A percentile compares a stretch with the other conserved stretches of the same genome.
These are phyloP conservation scores for Eumerus sabulonum DNA, from an alignment of 2,888 invertebrate genomes.

Conservation along the genomic window DNA sequence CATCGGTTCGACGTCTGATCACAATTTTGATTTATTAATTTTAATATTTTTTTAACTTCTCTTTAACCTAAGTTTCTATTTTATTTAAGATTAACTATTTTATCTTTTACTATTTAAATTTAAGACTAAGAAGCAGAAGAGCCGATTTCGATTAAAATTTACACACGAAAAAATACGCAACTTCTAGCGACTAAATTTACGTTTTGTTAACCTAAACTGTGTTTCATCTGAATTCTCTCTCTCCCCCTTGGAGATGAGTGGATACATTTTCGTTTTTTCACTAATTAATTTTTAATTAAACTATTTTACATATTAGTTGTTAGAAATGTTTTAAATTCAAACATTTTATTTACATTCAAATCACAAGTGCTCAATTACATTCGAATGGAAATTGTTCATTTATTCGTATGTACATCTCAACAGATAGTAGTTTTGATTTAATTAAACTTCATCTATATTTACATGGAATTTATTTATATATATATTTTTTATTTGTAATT, in stretches of 20 bases:
- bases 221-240: constrained; percentile 60
- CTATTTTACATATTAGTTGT: constrained; percentile 21
- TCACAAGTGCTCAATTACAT: constrained; percentile 72
- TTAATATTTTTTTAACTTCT: constrained; percentile 26
- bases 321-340: constrained; percentile 31
- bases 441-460: constrained; percentile 25
- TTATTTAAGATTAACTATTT: neutral
- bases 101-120: constrained; percentile 20
- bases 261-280: constrained; percentile 24
- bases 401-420: constrained; percentile 69
- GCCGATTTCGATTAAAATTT: constrained; percentile 62
- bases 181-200: constrained; percentile 65
- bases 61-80: constrained; percentile 38
- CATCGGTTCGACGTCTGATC: constrained; percentile 56
- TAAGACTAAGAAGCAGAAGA: constrained; percentile 57
- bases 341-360: constrained; percentile 72
- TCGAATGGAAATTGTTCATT: constrained; percentile 66
- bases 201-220: constrained; percentile 69
- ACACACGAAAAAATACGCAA: constrained; percentile 62
- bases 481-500: constrained; percentile 30
- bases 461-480: constrained; percentile 20
- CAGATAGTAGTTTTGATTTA: constrained; percentile 37
- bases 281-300: constrained; percentile 4
- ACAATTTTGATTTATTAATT: constrained; percentile 67
- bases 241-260: constrained; percentile 35